A percentile compares a stretch with the other conserved stretches of the same genome.
phyloP scores from a whole-genome alignment of 2,797 vertebrate species.

The Brachymystax lenok region DNA sequence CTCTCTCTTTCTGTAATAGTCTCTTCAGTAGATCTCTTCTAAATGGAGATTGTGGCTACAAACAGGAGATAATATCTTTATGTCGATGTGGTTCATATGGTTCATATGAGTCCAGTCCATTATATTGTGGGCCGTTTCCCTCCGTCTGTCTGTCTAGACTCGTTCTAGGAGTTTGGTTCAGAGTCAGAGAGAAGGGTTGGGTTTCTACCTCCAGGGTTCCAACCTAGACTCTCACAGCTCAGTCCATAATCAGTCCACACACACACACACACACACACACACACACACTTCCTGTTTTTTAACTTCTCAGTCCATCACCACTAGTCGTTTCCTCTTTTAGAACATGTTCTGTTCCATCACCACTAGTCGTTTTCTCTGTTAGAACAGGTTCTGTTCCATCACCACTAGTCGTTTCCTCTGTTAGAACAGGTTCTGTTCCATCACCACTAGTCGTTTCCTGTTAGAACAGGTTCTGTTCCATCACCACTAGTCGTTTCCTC shows the following conservation, averaged over 20 bases:
- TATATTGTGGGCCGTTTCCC: too few relatives aligned
- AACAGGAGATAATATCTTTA: not conserved
- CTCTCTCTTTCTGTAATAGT: not conserved
- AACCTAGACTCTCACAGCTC: constrained; percentile 28
- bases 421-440: too few relatives aligned
- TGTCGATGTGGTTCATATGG: too few relatives aligned
- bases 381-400: too few relatives aligned
- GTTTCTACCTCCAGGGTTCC: not conserved
- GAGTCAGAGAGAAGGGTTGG: not conserved
- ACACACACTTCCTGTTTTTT: not conserved
- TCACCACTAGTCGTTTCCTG: too few relatives aligned
- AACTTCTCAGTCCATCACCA: constrained; percentile 4
- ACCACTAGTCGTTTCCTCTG: too few relatives aligned
- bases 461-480: too few relatives aligned
- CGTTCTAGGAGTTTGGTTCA: not conserved
- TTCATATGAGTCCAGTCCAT: too few relatives aligned
- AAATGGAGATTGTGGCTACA: not conserved
- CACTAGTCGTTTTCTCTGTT: too few relatives aligned
- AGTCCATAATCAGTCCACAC: constrained; percentile 9
- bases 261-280: not conserved
- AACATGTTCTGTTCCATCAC: too few relatives aligned
- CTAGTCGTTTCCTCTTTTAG: too few relatives aligned
- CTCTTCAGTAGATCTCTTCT: not conserved
- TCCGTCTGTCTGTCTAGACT: too few relatives aligned
- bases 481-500: not conserved